These are phyloP conservation scores for Parauchenoglanis ngamensis DNA, from an alignment of 2,797 vertebrate species.

Conservation along the genomic window DNA sequence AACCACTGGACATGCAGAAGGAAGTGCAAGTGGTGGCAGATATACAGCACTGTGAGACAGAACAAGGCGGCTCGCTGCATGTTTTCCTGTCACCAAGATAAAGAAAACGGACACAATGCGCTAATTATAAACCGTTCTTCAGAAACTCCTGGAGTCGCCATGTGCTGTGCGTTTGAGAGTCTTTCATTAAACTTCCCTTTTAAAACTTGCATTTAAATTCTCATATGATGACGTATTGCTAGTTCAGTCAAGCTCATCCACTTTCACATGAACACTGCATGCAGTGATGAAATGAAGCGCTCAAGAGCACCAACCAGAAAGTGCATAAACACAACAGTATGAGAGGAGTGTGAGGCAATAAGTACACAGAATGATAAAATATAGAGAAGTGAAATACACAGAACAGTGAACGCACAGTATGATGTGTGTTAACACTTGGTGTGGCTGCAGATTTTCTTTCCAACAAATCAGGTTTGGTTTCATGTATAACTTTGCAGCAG, in stretches of 20 bases:
- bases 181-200: not conserved
- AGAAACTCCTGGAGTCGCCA: not conserved
- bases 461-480: not conserved
- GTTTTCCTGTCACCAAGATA: not conserved
- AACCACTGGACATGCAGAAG: not conserved
- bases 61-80: not conserved
- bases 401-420: not conserved
- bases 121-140: not conserved
- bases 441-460: not conserved
- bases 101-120: not conserved
- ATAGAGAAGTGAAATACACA: no score
- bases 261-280: not conserved
- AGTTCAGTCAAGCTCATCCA: not conserved
- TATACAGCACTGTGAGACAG: not conserved
- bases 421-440: not conserved
- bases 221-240: not conserved
- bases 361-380: not conserved
- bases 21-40: constrained; percentile 2
- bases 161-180: not conserved
- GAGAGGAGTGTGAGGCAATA: not conserved
- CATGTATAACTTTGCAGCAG: not conserved
- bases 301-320: not conserved
- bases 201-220: not conserved
- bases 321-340: not conserved
- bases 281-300: not conserved